Percentiles rank a stretch among this genome's conserved stretches.
These are phyloP conservation scores for Argyresthia goedartella DNA, from an alignment of 2,888 invertebrate genomes.

Conservation along the genomic window DNA sequence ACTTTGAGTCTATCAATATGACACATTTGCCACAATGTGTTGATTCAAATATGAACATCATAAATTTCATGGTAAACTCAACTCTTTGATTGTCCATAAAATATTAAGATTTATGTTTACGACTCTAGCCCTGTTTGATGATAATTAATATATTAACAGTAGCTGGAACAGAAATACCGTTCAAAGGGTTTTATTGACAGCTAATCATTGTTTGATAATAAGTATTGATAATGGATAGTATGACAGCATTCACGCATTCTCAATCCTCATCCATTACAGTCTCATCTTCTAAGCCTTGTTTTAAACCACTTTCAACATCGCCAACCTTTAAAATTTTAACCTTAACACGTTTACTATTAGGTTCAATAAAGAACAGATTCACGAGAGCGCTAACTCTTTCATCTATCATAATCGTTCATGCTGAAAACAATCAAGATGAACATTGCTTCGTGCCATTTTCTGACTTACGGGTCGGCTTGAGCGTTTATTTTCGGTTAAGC, in stretches of 20 bases:
- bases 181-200: constrained; percentile 66
- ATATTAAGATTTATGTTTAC: constrained; percentile 57
- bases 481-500: constrained; percentile 21
- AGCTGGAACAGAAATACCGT: constrained; percentile 54
- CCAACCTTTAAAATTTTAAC: constrained; percentile 25
- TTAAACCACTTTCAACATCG: constrained; percentile 30
- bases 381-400: constrained; percentile 70
- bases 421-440: constrained; percentile 71
- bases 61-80: too few species aligned
- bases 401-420: constrained; percentile 72
- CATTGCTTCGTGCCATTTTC: constrained; percentile 28
- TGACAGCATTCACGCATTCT: constrained; percentile 68
- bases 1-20: too few species aligned
- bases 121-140: constrained; percentile 49
- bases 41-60: too few species aligned
- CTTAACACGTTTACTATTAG: constrained; percentile 27
- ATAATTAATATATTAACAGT: constrained; percentile 69
- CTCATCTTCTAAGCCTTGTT: constrained; percentile 68
- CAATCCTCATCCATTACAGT: constrained; percentile 68
- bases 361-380: constrained; percentile 41
- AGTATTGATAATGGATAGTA: constrained; percentile 65
- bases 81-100: constrained; percentile 27
- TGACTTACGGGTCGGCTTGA: constrained; percentile 17
- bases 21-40: too few species aligned
- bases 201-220: constrained; percentile 65